Evolutionary conservation across 2,797 vertebrate species (phyloP).

Genomic region (Chanos chanos): DNA sequence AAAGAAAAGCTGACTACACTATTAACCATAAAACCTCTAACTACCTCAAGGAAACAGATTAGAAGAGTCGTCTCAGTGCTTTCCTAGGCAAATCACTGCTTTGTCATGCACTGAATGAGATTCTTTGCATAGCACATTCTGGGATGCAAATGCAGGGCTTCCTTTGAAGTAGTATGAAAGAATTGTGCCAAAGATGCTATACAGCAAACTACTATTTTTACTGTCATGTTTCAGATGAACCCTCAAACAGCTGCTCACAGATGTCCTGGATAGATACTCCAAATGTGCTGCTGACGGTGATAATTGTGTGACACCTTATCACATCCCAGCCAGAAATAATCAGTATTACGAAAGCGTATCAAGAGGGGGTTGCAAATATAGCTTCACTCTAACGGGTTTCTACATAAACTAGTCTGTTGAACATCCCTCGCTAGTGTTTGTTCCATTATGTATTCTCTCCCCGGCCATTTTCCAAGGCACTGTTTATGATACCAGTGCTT

Average conservation of each 20-base stretch:
- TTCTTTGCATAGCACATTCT: background rate
- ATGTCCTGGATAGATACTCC: constrained; percentile 32
- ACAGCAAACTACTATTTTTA: background rate
- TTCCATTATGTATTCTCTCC: constrained; percentile 26
- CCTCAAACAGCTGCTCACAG: constrained; percentile 27
- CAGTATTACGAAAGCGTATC: constrained; percentile 26
- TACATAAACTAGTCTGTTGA: constrained; percentile 14
- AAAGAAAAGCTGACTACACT: no score
- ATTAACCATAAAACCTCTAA: constrained; percentile 11
- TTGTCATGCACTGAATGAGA: background rate
- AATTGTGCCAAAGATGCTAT: background rate
- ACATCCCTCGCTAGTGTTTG: background rate
- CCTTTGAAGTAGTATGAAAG: background rate
- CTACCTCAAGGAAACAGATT: no score
- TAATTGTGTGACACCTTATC: constrained; percentile 38
- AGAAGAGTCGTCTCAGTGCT: no score
- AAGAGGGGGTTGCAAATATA: constrained; percentile 20
- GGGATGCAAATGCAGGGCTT: background rate
- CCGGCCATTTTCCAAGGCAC: constrained; percentile 41
- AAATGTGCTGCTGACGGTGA: constrained; percentile 8
- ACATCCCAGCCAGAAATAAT: constrained; percentile 22
- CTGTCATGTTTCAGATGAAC: background rate
- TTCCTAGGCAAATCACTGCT: background rate
- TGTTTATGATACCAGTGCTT: constrained; percentile 53
- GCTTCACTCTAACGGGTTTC: background rate